Evolutionary conservation across 2,113 vertebrate species (phyloP), one percentile per base, ranked within the genome.

Genomic region (Gopherus flavomarginatus): DNA sequence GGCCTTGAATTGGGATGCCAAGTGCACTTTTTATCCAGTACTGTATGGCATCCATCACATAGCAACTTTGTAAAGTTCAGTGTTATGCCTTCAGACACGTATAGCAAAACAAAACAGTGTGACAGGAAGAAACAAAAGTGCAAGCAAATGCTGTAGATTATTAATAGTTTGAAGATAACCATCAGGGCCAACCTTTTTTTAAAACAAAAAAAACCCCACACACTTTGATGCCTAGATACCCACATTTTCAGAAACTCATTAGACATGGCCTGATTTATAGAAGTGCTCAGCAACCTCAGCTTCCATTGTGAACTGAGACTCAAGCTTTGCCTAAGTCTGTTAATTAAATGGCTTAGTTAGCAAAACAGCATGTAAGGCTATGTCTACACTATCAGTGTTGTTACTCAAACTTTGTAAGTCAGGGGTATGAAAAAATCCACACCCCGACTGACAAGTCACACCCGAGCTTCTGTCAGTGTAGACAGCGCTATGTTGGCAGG

Each of bases 1-100:
- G 91, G 56, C 80, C 81, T 91, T 95, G 69, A 94, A 94, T 8
- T 93, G 56, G 22, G 42, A 86, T 21, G 82, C 94, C 94, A 95
- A 83, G 1, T 11, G 5, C 53, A n/a, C 53, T 86, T 90, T 94
- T 81, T 92, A 86, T 65, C 52, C 35, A 17, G 78, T 78, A 85
- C 38, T 85, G 19, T 54, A 87, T 94, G 93, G 90, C 91, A 17
- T 29, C 14, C 92, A 24, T 49, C 35, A 91, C 89, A 75, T 44
- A 26, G 19, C 29, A 80, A 38, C 54, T 72, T 27, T 92, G 86
- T 54, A 95, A 89, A 90, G 31, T 31, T 90, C 59, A 88, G 54
- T 91, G 79, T 38, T 95, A n/a, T 53, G 87, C 94, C 87, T 84
- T 53, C 47, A 90, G 4, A 92, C 31, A 24, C 27, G 7, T 54